Percentiles rank a stretch among this genome's conserved stretches.
These are phyloP conservation scores for Heliconius ethilla DNA, from an alignment of 2,888 invertebrate species.

Conservation along the genomic window DNA sequence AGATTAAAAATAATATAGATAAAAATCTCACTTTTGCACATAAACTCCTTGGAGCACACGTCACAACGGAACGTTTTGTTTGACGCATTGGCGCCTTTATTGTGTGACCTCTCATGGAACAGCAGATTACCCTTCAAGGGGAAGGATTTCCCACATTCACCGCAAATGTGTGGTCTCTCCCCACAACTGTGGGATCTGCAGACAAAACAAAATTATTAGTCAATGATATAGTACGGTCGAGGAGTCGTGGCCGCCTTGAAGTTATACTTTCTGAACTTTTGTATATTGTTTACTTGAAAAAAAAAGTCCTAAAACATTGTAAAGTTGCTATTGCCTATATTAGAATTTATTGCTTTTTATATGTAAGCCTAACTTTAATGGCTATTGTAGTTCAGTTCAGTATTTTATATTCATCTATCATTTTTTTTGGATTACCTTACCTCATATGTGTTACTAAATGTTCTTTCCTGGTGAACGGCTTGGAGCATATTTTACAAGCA, in stretches of 20 bases:
- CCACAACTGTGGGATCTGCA: slow-evolving; percentile 84
- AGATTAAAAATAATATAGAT: neutral
- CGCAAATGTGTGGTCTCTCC: slow-evolving; percentile 91
- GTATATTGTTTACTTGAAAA: neutral
- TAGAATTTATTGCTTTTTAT: too few relatives aligned
- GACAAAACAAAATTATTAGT: neutral
- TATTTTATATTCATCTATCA: neutral
- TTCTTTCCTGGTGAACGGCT: slow-evolving; percentile 88
- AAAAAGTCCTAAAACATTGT: too few relatives aligned
- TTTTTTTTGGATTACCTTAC: slow-evolving; percentile 54
- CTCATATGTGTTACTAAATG: slow-evolving; percentile 89
- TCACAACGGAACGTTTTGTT: slow-evolving; percentile 89
- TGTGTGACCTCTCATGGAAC: slow-evolving; percentile 93
- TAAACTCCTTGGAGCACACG: slow-evolving; percentile 92
- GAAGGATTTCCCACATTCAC: slow-evolving; percentile 93
- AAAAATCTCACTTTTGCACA: slow-evolving; percentile 86
- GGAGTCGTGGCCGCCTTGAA: too few relatives aligned
- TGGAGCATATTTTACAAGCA: slow-evolving; percentile 87
- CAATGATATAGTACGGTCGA: neutral
- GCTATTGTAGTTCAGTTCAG: too few relatives aligned
- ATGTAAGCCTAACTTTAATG: too few relatives aligned
- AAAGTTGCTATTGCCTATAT: too few relatives aligned
- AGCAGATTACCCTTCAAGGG: slow-evolving; percentile 91
- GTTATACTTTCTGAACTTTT: neutral
- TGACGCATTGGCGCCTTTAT: slow-evolving; percentile 84